Evolutionary conservation across 1,140 invertebrate genomes (phyloP).

Genomic region (Dendrolimus kikuchii): DNA sequence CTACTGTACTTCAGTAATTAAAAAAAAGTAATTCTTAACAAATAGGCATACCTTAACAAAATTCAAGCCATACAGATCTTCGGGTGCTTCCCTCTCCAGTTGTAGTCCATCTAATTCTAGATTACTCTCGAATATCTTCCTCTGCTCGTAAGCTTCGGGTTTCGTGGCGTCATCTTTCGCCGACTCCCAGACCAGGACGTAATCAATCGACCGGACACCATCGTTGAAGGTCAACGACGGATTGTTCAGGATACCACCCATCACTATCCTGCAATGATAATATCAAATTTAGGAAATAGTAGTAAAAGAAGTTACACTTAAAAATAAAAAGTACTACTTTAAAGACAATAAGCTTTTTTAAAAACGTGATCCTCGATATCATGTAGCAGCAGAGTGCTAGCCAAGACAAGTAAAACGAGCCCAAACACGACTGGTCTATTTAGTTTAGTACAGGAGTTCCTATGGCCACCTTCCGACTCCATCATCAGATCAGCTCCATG

Average conservation of each 20-base stretch:
- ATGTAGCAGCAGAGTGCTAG: too few relatives aligned
- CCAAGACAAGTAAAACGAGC: too few relatives aligned
- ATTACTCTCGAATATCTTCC: conserved; percentile 78
- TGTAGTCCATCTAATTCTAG: conserved; percentile 79
- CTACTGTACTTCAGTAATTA: too few relatives aligned
- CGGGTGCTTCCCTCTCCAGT: conserved; percentile 76
- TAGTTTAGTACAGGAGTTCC: too few relatives aligned
- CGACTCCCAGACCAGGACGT: conserved; percentile 83
- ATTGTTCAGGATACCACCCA: conserved; percentile 55
- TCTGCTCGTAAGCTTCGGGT: conserved; percentile 56
- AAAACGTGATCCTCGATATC: too few relatives aligned
- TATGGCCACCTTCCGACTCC: too few relatives aligned
- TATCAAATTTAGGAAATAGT: background rate
- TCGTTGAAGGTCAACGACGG: conserved; percentile 79
- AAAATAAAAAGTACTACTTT: background rate
- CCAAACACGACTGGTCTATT: too few relatives aligned
- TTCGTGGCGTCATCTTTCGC: conserved; percentile 60
- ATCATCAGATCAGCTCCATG: too few relatives aligned
- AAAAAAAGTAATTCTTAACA: background rate
- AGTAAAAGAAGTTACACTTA: background rate
- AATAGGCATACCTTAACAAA: conserved; percentile 77
- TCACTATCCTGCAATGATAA: conserved; percentile 39
- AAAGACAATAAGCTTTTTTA: too few relatives aligned
- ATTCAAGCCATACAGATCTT: conserved; percentile 74
- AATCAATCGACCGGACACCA: conserved; percentile 81